Evolutionary conservation across 1,140 invertebrate genomes (phyloP), one percentile per base, ranked within the genome.

Genomic region (Pachyrhynchus sulphureomaculatus): DNA sequence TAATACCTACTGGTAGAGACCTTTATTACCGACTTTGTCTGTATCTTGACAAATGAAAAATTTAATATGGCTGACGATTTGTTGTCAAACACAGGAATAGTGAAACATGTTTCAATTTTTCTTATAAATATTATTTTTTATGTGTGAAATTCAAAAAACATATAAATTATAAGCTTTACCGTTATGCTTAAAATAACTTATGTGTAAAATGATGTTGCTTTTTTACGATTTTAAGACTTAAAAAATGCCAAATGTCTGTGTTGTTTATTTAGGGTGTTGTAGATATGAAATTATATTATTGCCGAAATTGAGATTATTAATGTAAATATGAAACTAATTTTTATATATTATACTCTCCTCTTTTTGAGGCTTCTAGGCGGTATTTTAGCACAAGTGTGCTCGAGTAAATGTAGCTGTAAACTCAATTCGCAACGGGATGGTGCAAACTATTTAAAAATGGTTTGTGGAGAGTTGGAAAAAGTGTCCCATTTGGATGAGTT

Each of bases 401-500:
- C 60, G 4, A 49, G 20, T 15, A 73, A 72, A 63, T 75, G 75
- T 52, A 49, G 52, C 15, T 75, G 75, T 47, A 72, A 74, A 57
- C 51, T 56, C 29, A 71, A 63, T 49, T 65, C 62, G 36, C 70
- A 74, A 52, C 66, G 65, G 39, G 68, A 73, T 54, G 69, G 64
- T 12, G 55, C 65, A 2, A 60, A 76, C 49, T 72, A 68, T 47
- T 63, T 81, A n/a, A 77, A 77, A 60, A 72, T 80, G 45, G 73
- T 74, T 32, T 80, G 80, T 68, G 80, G 80, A 12, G 78, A 70
- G 45, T 41, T 23, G 13, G 61, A 72, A 69, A 64, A 74, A 72
- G 56, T 71, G 15, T 20, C 69, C 45, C 72, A 66, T 67, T 71
- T 79, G 62, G 76, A 78, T 51, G 77, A 81, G 56, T 55, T 81